Percentiles rank a stretch among this genome's conserved stretches.
Conservation (phyloP, 2,797 vertebrate species). For the Neosilurus mollespiculum region DNA sequence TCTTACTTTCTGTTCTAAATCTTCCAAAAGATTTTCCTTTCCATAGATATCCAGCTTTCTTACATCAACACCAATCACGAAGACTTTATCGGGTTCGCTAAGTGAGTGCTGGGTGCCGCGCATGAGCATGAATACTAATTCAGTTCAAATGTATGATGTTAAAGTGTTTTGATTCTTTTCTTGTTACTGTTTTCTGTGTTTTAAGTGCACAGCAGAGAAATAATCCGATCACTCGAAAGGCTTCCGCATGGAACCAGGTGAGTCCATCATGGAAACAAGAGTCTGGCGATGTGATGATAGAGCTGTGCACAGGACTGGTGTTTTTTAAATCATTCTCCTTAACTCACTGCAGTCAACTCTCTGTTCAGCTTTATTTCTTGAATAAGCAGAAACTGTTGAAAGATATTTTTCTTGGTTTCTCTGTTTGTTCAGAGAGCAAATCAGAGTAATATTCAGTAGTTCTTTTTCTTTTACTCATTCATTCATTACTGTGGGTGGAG, state of each 20-base stretch:
- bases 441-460: background rate
- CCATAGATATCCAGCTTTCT: conserved; percentile 90
- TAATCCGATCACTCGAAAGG: conserved; percentile 79
- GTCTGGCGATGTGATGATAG: background rate
- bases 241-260: conserved; percentile 82
- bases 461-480: background rate
- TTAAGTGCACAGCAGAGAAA: conserved; percentile 82
- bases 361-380: background rate
- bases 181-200: conserved; percentile 44
- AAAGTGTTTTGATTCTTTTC: background rate
- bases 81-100: conserved; percentile 91
- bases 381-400: background rate
- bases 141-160: background rate
- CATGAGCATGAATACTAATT: background rate
- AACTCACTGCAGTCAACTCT: background rate
- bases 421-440: background rate
- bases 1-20: background rate
- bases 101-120: conserved; percentile 71
- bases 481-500: too few relatives aligned
- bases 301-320: background rate
- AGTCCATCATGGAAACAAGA: conserved; percentile 17
- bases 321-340: background rate
- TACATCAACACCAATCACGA: conserved; percentile 96
- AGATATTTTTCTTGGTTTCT: background rate
- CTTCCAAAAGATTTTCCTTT: conserved; percentile 78